These are phyloP conservation scores for Trogon surrucura DNA, from an alignment of 2,113 vertebrate genomes.

Conservation along the genomic window DNA sequence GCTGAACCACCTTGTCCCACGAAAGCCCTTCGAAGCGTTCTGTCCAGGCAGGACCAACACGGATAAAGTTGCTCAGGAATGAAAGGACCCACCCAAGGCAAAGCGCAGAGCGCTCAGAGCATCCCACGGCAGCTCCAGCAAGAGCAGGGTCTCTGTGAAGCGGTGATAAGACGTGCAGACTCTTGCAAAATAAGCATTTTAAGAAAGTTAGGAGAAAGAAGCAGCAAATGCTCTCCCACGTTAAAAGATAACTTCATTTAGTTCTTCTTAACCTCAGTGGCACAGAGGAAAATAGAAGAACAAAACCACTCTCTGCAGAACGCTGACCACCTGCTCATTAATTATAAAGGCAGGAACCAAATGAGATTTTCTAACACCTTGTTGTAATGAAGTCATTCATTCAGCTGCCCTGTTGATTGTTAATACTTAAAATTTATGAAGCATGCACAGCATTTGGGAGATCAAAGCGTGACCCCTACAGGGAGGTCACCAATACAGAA, in stretches of 20 bases:
- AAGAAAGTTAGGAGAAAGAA: background rate
- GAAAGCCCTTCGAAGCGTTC: background rate
- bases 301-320: background rate
- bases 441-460: background rate
- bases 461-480: background rate
- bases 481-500: background rate
- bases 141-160: background rate
- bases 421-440: background rate
- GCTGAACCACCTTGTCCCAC: background rate
- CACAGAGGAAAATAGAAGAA: background rate
- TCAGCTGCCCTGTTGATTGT: background rate
- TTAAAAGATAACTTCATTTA: background rate
- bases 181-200: background rate
- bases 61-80: background rate
- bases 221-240: background rate
- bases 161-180: background rate
- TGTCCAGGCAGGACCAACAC: background rate
- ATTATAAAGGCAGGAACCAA: background rate
- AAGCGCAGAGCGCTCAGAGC: background rate
- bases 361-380: background rate
- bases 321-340: background rate
- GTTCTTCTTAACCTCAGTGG: background rate
- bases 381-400: background rate
- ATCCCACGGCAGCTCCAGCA: background rate
- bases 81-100: fast-evolving